Base-by-base conservation (phyloP, 1,140 invertebrate species). In the Wiebesia pumilae region DNA sequence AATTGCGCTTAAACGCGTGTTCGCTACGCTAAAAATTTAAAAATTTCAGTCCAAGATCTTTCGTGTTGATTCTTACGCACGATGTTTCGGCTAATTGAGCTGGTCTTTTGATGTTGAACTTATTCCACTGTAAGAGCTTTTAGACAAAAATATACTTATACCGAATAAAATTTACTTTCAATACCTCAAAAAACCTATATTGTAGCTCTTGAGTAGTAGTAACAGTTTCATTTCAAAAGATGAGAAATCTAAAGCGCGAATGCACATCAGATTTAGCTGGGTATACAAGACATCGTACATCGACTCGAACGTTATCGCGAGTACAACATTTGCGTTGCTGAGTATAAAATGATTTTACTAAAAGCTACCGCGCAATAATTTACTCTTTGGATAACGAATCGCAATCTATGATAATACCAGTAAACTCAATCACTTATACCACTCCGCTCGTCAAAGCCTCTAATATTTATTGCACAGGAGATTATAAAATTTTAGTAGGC, bases 141-240 rank as follows among this genome's bases (percentile, higher is more conserved):
- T 12, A 24, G 27, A 21, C 24, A 73, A 58, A 47, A n/a, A n/a
- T n/a, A n/a, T n/a, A n/a, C n/a, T n/a, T 47, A 73, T 71, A n/a
- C 43, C n/a, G 35, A 83, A 73, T 54, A 83, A 83, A 75, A 83
- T 83, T 71, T 83, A 75, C 35, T 40, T 75, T 58, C 40, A 40
- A n/a, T n/a, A n/a, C n/a, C n/a, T n/a, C n/a, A n/a, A n/a, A n/a
- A 24, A 3, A 54, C 27, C 33, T 83, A 51, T 75, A 67, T 43
- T n/a, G 38, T 43, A 81, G 43, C 24, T 80, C 65, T 54, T 54
- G 1, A 54, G 33, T 75, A 75, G 7, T 21, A 77, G 69, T 78
- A 75, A 7, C n/a, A 77, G 69, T 78, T 77, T 65, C 33, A 78
- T 65, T 84, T 65, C 40, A 77, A 77, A 65, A 71, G 82, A 77